Evolutionary conservation across 2,797 vertebrate species (phyloP), one percentile per base, ranked within the genome.

Genomic region (Hoplostethus mediterraneus): DNA sequence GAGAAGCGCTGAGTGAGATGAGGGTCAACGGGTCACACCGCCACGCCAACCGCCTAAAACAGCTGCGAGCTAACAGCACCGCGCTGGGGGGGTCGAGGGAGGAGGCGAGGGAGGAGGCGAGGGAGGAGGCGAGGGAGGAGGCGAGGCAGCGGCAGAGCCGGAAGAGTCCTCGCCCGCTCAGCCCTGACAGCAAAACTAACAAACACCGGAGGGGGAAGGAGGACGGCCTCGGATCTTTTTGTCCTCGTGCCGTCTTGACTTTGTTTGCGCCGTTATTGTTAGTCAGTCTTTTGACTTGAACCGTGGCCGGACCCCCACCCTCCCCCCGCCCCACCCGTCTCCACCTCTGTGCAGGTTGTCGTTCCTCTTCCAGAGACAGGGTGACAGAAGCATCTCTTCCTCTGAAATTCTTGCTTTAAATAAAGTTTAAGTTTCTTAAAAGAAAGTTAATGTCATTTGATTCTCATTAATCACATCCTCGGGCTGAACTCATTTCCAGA

Each of bases 11-110:
- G 76, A 64, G 86, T 64, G 76, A 64, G 86, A 76, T 48, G 40
- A 64, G 67, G 88, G 38, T 91, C 92, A 85, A 84, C 17, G 0
- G 87, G 89, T 93, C 90, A 92, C 92, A 89, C 14, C 73, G n/a
- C n/a, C n/a, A n/a, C n/a, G n/a, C n/a, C n/a, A n/a, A n/a, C n/a
- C n/a, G n/a, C n/a, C n/a, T n/a, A n/a, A 42, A 77, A 63, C 89
- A 91, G 90, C 88, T 88, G 89, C 55, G 38, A 77, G 73, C 84
- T 85, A 82, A 86, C 45, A 49, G 61, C 67, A 73, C 60, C 48
- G 38, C 73, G 77, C 68, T 8, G 21, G 21, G 21, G 9, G 61
- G 87, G 74, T 75, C n/a, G n/a, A n/a, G 13, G 61, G 62, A 60
- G 30, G 21, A 16, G 14, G 61, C 51, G 63, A 70, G 56, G 49